Percentiles rank a stretch among this genome's conserved stretches.
Conservation (phyloP, 2,797 vertebrate species). For the Sebastiscus tertius region DNA sequence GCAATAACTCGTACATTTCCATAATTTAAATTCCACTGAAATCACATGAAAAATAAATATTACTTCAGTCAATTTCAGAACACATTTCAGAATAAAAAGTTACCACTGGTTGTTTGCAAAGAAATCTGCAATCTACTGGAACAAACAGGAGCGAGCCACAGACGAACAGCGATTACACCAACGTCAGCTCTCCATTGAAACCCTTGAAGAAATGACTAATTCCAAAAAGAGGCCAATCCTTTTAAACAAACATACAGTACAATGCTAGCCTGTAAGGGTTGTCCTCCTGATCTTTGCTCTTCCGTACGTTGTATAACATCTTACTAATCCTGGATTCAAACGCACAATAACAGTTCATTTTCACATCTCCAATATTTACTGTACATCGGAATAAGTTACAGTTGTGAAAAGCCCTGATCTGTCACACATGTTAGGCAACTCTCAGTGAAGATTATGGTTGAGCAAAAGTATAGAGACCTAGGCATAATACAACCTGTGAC, state of each 20-base stretch:
- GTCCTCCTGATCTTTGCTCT: not conserved
- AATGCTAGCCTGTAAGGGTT: not conserved
- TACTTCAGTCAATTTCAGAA: not conserved
- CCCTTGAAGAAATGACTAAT: not conserved
- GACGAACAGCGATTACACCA: not conserved
- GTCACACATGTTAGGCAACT: not conserved
- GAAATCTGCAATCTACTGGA: not conserved
- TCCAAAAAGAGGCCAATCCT: not conserved
- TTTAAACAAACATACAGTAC: conserved; percentile 2
- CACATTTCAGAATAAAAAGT: not conserved
- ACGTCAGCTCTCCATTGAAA: not conserved
- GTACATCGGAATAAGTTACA: not conserved
- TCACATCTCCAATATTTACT: not conserved
- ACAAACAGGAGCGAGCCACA: not conserved
- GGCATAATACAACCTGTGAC: not conserved
- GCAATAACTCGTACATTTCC: not conserved
- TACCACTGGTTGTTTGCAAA: not conserved
- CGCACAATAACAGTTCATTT: not conserved
- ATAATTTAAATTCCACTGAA: not conserved
- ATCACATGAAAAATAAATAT: not conserved
- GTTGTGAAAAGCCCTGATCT: not conserved
- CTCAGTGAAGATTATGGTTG: not conserved
- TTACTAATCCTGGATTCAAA: not conserved
- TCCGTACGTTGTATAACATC: not conserved
- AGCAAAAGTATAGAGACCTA: not conserved